Conservation (phyloP, 2,113 vertebrate genomes). For the Notechis scutatus region DNA sequence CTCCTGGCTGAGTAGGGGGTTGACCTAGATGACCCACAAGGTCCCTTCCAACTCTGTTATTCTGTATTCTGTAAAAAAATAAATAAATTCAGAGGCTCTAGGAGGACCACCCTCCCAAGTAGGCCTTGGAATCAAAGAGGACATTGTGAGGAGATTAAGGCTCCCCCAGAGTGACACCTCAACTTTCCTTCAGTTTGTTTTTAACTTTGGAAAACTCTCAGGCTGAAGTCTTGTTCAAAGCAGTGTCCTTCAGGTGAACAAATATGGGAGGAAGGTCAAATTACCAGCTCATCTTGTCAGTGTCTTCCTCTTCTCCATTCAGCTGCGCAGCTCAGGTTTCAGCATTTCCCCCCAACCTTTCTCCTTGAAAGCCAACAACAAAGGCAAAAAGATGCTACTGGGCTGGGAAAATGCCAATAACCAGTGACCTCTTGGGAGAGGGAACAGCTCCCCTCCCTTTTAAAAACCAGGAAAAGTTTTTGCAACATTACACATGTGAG, state of each 20-base stretch:
- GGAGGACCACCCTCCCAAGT: conserved; percentile 44
- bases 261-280: conserved; percentile 62
- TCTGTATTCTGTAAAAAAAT: no score
- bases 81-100: neutral
- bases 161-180: conserved; percentile 49
- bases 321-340: conserved; percentile 61
- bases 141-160: conserved; percentile 60
- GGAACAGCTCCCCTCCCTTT: neutral
- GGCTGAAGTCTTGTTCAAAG: conserved; percentile 65
- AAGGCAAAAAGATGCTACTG: conserved; percentile 49
- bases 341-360: conserved; percentile 49
- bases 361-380: conserved; percentile 46
- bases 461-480: neutral
- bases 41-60: no score
- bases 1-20: no score
- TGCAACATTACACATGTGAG: neutral
- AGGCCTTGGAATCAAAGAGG: conserved; percentile 60
- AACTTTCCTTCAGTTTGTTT: conserved; percentile 54
- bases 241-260: conserved; percentile 63
- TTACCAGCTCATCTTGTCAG: conserved; percentile 63
- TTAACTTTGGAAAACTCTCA: conserved; percentile 60
- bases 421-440: conserved; percentile 41
- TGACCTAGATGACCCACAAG: no score
- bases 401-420: conserved; percentile 44
- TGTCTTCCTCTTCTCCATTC: conserved; percentile 57